These are phyloP conservation scores for Microctenopoma lineatum DNA, from an alignment of 2,797 vertebrate genomes.

Conservation along the genomic window DNA sequence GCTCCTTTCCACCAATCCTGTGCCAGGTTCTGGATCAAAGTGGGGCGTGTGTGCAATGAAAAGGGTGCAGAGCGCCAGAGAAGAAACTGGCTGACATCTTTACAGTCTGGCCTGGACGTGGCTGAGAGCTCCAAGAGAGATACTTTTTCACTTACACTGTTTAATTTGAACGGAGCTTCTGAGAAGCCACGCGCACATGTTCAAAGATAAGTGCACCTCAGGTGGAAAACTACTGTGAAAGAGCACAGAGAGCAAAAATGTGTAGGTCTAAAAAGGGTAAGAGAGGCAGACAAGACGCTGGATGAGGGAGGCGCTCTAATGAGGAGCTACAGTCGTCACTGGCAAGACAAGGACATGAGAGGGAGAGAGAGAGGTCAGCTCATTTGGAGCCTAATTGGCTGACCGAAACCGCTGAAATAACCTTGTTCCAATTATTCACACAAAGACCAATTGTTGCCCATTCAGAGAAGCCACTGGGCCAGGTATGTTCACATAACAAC, in stretches of 20 bases:
- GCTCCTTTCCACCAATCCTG: constrained; percentile 77
- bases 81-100: constrained; percentile 50
- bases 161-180: constrained; percentile 6
- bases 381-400: constrained; percentile 72
- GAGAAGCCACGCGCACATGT: constrained; percentile 1
- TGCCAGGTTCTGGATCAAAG: constrained; percentile 74
- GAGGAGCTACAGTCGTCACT: constrained; percentile 44
- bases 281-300: constrained; percentile 28
- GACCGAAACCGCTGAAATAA: constrained; percentile 65
- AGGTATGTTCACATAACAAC: constrained; percentile 61
- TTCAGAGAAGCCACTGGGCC: constrained; percentile 60
- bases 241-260: not conserved
- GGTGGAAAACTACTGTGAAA: not conserved
- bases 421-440: constrained; percentile 78
- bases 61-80: constrained; percentile 26
- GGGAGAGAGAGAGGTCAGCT: constrained; percentile 27
- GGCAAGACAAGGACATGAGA: constrained; percentile 44
- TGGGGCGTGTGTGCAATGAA: constrained; percentile 46
- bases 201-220: not conserved
- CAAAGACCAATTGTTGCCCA: constrained; percentile 72
- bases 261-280: constrained; percentile 9
- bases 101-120: constrained; percentile 34
- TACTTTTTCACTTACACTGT: constrained; percentile 24
- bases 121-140: constrained; percentile 22
- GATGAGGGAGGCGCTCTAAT: constrained; percentile 41